These are phyloP conservation scores for Meteorus sp. DNA, from an alignment of 1,140 invertebrate species.

Conservation along the genomic window DNA sequence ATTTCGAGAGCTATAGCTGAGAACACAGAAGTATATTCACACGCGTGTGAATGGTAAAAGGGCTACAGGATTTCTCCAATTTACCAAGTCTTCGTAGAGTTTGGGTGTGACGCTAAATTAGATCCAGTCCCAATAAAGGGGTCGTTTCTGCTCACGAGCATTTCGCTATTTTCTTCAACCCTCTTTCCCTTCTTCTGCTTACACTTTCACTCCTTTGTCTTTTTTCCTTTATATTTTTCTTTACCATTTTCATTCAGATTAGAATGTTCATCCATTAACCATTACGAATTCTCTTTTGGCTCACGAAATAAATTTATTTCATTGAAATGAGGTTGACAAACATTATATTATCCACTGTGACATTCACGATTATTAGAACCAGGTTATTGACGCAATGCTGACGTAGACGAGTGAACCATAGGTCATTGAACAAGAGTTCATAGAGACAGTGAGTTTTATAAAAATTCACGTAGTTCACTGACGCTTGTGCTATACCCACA, in stretches of 20 bases:
- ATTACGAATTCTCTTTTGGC: constrained; percentile 3
- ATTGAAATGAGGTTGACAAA: neutral
- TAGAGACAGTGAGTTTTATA: too few relatives aligned
- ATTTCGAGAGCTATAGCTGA: constrained; percentile 27
- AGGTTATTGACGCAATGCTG: too few relatives aligned
- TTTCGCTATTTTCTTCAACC: constrained; percentile 2
- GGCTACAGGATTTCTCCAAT: constrained; percentile 25
- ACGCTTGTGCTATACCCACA: constrained; percentile 29
- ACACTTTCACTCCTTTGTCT: too few relatives aligned
- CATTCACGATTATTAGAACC: too few relatives aligned
- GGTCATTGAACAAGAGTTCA: too few relatives aligned
- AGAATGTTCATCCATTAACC: too few relatives aligned
- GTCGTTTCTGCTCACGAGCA: constrained; percentile 9
- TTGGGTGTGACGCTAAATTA: constrained; percentile 29
- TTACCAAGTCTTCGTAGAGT: constrained; percentile 23
- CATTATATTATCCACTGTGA: neutral
- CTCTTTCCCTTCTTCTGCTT: too few relatives aligned
- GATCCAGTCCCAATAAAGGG: constrained; percentile 26
- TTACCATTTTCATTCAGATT: neutral
- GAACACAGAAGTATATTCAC: constrained; percentile 12
- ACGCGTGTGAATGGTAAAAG: constrained; percentile 14
- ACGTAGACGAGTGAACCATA: too few relatives aligned
- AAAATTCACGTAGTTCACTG: neutral
- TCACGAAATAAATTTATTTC: constrained; percentile 23
- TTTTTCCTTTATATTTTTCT: constrained; percentile 13